Base-by-base conservation (phyloP, 2,888 invertebrate genomes). In the Zaprionus obscuricornis region DNA sequence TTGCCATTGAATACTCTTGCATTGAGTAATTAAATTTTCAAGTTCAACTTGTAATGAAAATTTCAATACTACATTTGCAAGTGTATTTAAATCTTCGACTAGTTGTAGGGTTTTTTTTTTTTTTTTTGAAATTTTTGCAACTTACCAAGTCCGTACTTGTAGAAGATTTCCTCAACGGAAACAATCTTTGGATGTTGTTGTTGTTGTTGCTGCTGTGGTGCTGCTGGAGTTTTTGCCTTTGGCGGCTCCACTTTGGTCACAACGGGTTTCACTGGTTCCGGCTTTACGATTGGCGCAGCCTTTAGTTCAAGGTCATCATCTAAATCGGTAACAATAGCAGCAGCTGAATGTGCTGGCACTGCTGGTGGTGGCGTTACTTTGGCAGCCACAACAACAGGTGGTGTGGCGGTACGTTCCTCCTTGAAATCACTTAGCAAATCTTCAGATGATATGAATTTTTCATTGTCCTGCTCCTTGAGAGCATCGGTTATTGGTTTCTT, bases 131-230 rank as follows among this genome's bases (percentile, higher is more conserved):
- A 7, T 31, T 13, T n/a, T 10, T 40, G 11, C 1, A 14, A 92
- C 93, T 93, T 86, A 94, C 94, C 93, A 64, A 94, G 89, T 59
- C 93, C 93, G 90, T 93, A 92, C 88, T 92, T 92, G 83, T 92
- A 92, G 89, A 94, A 93, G 72, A 94, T 92, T 50, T 93, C 93
- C 77, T 93, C 93, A 7, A 93, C 92, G 57, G 89, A 89, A 34
- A 90, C 87, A 65, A 90, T 89, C 51, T 86, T 87, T 37, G 87
- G 86, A 22, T 87, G 88, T 46, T 71, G 73, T 26, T 55, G 51
- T 10, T 40, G 43, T 3, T 63, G 40, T 36, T 43, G 11, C 17
- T 52, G 64, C 24, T 56, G 65, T 14, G 37, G 31, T n/a, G n/a
- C 16, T 2, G 14, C 22, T 3, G 56, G 49, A 5, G 26, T 18